Conservation (phyloP, 2,797 vertebrate species). For the Myotis vivesi region DNA sequence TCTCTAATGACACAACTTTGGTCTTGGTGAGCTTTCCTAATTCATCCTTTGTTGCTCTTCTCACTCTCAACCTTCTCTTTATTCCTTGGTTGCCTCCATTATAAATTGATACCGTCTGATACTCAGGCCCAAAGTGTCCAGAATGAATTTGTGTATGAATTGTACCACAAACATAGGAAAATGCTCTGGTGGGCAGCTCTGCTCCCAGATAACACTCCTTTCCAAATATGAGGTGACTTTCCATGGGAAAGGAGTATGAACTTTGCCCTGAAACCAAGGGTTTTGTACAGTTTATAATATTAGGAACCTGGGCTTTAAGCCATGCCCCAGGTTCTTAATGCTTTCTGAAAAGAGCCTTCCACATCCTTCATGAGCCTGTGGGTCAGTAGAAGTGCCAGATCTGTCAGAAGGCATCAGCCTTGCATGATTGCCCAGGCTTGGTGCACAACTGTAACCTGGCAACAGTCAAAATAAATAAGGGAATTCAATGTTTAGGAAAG, state of each 20-base stretch:
- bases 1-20: neutral
- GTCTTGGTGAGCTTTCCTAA: neutral
- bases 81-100: neutral
- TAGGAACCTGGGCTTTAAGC: conserved; percentile 35
- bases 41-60: neutral
- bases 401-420: neutral
- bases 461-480: conserved; percentile 71
- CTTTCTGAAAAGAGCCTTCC: neutral
- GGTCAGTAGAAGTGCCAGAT: neutral
- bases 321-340: neutral
- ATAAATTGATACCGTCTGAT: neutral
- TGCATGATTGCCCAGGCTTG: neutral
- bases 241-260: neutral
- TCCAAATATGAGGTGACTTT: neutral
- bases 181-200: neutral
- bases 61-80: neutral
- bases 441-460: conserved; percentile 48
- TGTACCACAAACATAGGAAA: neutral
- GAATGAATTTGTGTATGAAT: conserved; percentile 49
- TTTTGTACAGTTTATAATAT: conserved; percentile 53
- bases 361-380: neutral
- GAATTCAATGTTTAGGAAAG: conserved; percentile 68
- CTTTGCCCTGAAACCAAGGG: conserved; percentile 43
- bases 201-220: conserved; percentile 19
- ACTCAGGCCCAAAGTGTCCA: neutral